Base-by-base conservation (phyloP, 1,140 invertebrate species). In the Onthophagus taurus region DNA sequence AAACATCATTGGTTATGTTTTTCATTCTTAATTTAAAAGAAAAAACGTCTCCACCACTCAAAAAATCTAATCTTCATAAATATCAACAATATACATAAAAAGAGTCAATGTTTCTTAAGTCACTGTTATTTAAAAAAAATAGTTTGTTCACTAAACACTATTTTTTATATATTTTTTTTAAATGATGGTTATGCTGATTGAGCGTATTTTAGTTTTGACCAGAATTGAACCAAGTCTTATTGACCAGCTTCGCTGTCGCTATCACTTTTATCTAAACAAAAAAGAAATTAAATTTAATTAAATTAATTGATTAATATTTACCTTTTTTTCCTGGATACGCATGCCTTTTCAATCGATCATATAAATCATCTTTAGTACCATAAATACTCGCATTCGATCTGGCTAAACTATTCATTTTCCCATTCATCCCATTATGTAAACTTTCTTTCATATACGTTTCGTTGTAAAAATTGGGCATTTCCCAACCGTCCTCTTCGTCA, bases 391-490 rank as follows among this genome's bases (percentile, higher is more conserved):
- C 89, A 65, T 91, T 93, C 29, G 88, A 92, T 52, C 89, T 74
- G 23, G 88, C 87, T 63, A 91, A 72, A 66, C 85, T 89, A 67
- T 89, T 91, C 83, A 89, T 86, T 61, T 89, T 89, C 18, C 77
- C 76, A 48, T 77, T 78, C 53, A 72, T 69, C 3, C 78, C 81
- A 56, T 83, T 84, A 63, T 85, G 83, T 24, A 88, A 69, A 67
- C 85, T 87, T 71, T 89, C 85, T 74, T 93, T 94, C 88, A 93
- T 92, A 57, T 93, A 94, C 12, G 89, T 92, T 70, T 95, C 90
- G 66, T 94, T 94, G 65, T 95, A 95, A 64, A 94, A 94, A 65
- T 94, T 94, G 0, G 91, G 90, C 90, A 95, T 94, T 61, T 94
- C 90, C 89, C 90, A 94, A 9, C 89, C 90, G 52, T 93, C 89